A percentile compares a stretch with the other conserved stretches of the same genome.
Evolutionary conservation across 2,797 vertebrate species (phyloP).

Genomic region (Anguilla obscura): DNA sequence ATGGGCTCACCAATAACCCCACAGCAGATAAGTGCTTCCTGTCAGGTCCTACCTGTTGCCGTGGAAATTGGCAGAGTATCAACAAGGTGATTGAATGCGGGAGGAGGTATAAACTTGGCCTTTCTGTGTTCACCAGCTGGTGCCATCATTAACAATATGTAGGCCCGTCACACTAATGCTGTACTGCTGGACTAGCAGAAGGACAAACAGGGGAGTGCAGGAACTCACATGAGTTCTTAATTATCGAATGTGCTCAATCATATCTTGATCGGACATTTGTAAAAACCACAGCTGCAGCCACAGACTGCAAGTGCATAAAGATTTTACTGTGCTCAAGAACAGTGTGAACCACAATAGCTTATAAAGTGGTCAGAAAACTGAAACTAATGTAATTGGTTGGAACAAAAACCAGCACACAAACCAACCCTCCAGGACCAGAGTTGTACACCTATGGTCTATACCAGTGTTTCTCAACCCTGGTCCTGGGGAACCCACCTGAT

Average conservation of each 20-base stretch:
- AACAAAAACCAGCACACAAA: not conserved
- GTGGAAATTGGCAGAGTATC: conserved; percentile 54
- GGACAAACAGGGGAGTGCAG: conserved; percentile 48
- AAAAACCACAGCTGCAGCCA: not conserved
- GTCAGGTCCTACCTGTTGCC: conserved; percentile 33
- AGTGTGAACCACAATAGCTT: not conserved
- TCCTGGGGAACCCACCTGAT: no score
- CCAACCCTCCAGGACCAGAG: not conserved
- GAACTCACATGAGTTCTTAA: conserved; percentile 20
- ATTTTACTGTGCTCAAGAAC: not conserved
- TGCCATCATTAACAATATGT: conserved; percentile 68
- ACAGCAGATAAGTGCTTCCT: conserved; percentile 22
- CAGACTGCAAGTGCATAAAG: not conserved
- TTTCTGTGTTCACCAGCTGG: conserved; percentile 64
- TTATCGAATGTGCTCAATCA: no score
- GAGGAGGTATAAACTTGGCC: conserved; percentile 52
- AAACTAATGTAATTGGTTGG: not conserved
- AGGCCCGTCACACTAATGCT: conserved; percentile 69
- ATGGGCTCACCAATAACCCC: not conserved
- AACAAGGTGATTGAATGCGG: conserved; percentile 56
- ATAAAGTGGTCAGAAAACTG: not conserved
- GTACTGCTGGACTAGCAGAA: conserved; percentile 68
- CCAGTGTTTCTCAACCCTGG: no score
- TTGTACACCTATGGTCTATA: not conserved
- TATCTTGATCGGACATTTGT: not conserved